Percentiles rank a stretch among this genome's conserved stretches.
These are phyloP conservation scores for Plebejus argus DNA, from an alignment of 2,888 invertebrate species.

Conservation along the genomic window DNA sequence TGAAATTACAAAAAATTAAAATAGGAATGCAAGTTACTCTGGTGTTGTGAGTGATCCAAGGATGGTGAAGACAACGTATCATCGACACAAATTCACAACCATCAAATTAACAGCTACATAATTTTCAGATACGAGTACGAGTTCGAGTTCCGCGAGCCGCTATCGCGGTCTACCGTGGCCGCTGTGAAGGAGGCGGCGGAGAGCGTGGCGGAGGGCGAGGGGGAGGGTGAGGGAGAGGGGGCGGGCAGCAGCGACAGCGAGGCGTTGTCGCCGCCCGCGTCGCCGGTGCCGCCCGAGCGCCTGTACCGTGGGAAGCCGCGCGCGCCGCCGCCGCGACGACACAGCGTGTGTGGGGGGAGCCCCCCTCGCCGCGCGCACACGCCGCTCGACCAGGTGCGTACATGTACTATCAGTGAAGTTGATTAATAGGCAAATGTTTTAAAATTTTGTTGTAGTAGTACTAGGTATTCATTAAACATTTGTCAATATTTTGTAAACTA, in stretches of 20 bases:
- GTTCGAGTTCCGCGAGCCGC: constrained; percentile 36
- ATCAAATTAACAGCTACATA: neutral
- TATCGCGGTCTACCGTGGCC: constrained; percentile 25
- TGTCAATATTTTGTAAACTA: too few species aligned
- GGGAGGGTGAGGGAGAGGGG: constrained; percentile 36
- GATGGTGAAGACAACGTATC: too few species aligned
- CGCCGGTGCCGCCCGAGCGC: constrained; percentile 52
- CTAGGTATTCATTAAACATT: too few species aligned
- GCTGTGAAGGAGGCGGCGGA: constrained; percentile 32
- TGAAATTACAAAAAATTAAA: too few species aligned
- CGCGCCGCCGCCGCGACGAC: constrained; percentile 79
- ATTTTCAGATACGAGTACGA: constrained; percentile 40
- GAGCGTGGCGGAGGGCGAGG: constrained; percentile 35
- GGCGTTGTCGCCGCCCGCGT: constrained; percentile 69
- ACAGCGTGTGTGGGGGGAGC: constrained; percentile 92
- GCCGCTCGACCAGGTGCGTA: constrained; percentile 84
- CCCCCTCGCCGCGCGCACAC: constrained; percentile 84
- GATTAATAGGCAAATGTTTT: too few species aligned
- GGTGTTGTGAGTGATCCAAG: too few species aligned
- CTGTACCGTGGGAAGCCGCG: constrained; percentile 89
- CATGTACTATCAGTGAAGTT: neutral
- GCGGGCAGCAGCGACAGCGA: constrained; percentile 57
- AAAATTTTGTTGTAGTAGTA: too few species aligned
- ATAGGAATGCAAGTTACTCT: too few species aligned
- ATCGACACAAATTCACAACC: too few species aligned